These are phyloP conservation scores for Tolypeutes matacus DNA, from an alignment of 2,797 vertebrate species.

Conservation along the genomic window DNA sequence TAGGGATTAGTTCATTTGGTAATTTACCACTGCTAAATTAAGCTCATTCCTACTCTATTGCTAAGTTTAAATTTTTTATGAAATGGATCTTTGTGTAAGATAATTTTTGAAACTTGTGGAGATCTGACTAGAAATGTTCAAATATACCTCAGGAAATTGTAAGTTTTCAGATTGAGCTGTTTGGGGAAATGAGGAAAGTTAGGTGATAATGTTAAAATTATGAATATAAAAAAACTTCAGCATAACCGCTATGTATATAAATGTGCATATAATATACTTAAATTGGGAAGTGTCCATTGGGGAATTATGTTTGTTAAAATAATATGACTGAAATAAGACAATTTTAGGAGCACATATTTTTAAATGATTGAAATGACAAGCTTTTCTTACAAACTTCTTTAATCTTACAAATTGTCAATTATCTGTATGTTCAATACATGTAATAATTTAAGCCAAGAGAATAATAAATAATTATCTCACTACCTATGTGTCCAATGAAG, in stretches of 20 bases:
- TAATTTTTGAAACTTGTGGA: not conserved
- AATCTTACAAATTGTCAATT: not conserved
- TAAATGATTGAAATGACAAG: not conserved
- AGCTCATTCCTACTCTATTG: not conserved
- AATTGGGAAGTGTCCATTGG: not conserved
- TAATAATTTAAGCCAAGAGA: slow-evolving; percentile 39
- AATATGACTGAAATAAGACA: not conserved
- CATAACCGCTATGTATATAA: not conserved
- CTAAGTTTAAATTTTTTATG: not conserved
- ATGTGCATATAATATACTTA: not conserved
- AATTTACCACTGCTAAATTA: not conserved
- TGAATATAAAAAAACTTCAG: not conserved
- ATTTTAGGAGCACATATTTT: not conserved
- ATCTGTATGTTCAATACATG: not conserved
- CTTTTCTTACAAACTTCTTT: slow-evolving; percentile 26
- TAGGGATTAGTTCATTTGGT: not conserved
- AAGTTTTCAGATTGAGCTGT: slow-evolving; percentile 27
- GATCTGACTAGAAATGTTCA: not conserved
- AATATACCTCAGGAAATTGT: not conserved
- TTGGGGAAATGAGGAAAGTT: not conserved
- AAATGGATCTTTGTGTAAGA: not conserved
- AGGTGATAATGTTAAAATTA: not conserved
- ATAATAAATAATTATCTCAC: not conserved
- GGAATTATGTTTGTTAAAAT: not conserved
- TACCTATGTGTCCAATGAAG: not conserved